Percentiles rank a stretch among this genome's conserved stretches.
Evolutionary conservation across 2,113 vertebrate species (phyloP).

Genomic region (Ammodramus savannarum): DNA sequence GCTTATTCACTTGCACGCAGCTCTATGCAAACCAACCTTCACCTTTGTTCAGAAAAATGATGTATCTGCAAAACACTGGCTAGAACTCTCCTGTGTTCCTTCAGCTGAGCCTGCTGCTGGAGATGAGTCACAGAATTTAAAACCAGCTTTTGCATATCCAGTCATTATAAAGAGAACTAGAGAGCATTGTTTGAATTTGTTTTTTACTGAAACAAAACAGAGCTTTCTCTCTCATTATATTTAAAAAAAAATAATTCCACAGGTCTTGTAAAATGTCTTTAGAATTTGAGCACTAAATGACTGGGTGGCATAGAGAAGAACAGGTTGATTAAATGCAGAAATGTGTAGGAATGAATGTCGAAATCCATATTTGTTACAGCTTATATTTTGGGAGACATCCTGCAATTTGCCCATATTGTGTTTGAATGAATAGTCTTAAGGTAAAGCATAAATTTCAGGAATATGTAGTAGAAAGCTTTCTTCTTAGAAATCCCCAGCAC

Average conservation of each 20-base stretch:
- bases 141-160: not conserved
- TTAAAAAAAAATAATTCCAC: not conserved
- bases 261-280: not conserved
- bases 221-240: not conserved
- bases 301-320: not conserved
- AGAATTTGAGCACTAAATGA: not conserved
- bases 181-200: not conserved
- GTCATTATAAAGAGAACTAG: not conserved
- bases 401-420: slow-evolving; percentile 14
- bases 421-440: not conserved
- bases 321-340: not conserved
- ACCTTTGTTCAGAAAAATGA: not conserved
- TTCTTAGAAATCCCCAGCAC: not conserved
- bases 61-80: not conserved
- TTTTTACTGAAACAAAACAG: not conserved
- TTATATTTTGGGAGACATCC: not conserved
- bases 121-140: not conserved
- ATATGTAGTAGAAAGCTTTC: not conserved
- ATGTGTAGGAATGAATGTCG: not conserved
- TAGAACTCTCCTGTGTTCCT: not conserved
- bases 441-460: not conserved
- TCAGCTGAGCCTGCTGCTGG: not conserved
- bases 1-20: not conserved
- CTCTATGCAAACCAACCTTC: not conserved
- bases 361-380: not conserved